These are phyloP conservation scores for Avahi laniger DNA, from an alignment of 2,797 vertebrate species.

Conservation along the genomic window DNA sequence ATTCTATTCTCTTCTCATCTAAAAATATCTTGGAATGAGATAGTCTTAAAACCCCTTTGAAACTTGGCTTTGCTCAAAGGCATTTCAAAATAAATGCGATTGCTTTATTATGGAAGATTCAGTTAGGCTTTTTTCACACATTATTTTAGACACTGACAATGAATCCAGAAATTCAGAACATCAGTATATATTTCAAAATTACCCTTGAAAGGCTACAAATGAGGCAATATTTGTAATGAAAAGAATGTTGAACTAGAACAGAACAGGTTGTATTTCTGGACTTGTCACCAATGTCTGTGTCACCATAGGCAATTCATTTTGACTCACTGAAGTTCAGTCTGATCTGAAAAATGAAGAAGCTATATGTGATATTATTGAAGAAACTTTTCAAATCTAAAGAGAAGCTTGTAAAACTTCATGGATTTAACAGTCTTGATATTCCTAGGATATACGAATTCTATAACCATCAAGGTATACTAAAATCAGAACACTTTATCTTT, in stretches of 20 bases:
- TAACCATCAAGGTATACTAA: neutral
- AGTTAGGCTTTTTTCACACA: constrained; percentile 3
- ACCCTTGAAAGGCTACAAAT: neutral
- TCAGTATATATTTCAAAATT: constrained; percentile 61
- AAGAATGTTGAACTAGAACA: neutral
- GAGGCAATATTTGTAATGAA: neutral
- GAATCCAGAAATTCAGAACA: constrained; percentile 53
- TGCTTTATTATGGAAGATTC: constrained; percentile 36
- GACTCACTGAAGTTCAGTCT: neutral
- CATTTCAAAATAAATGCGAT: constrained; percentile 60
- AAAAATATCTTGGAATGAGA: constrained; percentile 57
- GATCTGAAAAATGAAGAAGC: constrained; percentile 13
- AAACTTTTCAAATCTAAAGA: neutral
- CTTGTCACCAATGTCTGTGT: neutral
- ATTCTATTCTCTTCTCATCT: constrained; percentile 62
- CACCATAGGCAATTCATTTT: neutral
- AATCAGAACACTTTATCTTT: neutral
- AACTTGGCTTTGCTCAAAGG: constrained; percentile 61
- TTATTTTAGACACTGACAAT: constrained; percentile 52
- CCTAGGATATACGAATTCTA: neutral
- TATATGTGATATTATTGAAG: neutral
- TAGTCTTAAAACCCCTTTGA: neutral
- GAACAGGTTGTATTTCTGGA: neutral
- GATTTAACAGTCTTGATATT: neutral
- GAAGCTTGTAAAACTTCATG: neutral